Evolutionary conservation across 2,797 vertebrate genomes (phyloP).

Genomic region (Syngnathus acus): DNA sequence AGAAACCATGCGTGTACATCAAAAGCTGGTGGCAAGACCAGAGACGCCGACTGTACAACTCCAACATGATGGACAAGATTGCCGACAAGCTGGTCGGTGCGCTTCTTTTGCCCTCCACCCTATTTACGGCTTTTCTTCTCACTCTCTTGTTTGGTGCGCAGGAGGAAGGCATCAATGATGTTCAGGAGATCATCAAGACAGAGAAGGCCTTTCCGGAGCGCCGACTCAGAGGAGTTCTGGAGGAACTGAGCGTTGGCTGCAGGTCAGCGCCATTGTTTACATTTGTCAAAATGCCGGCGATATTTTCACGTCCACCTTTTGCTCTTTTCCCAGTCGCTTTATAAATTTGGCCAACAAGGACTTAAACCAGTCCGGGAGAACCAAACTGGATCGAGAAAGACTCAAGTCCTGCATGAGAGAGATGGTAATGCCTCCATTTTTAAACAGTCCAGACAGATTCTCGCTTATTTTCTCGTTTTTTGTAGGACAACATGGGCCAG

Average conservation of each 20-base stretch:
- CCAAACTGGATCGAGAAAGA: constrained; percentile 86
- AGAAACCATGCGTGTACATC: constrained; percentile 93
- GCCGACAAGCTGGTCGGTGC: constrained; percentile 88
- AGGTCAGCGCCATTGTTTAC: constrained; percentile 60
- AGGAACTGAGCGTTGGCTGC: constrained; percentile 85
- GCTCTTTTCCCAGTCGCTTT: constrained; percentile 71
- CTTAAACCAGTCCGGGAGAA: constrained; percentile 76
- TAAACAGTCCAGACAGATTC: too few relatives aligned
- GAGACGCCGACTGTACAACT: constrained; percentile 85
- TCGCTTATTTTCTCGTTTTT: too few relatives aligned
- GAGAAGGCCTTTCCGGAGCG: constrained; percentile 93
- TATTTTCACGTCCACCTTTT: not conserved
- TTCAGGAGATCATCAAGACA: constrained; percentile 95
- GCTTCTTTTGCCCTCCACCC: not conserved
- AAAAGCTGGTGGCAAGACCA: constrained; percentile 99
- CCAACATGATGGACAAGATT: constrained; percentile 95
- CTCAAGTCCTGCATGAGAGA: constrained; percentile 92
- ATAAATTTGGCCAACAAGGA: constrained; percentile 88
- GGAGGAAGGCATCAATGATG: constrained; percentile 94
- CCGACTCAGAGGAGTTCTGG: constrained; percentile 87
- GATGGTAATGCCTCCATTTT: constrained; percentile 65
- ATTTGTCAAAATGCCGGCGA: too few relatives aligned
- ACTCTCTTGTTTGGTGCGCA: constrained; percentile 37
- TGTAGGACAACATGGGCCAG: constrained; percentile 87
- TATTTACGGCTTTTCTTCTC: too few relatives aligned